Conservation (phyloP, 2,797 vertebrate species). For the Clarias laeviceps region DNA sequence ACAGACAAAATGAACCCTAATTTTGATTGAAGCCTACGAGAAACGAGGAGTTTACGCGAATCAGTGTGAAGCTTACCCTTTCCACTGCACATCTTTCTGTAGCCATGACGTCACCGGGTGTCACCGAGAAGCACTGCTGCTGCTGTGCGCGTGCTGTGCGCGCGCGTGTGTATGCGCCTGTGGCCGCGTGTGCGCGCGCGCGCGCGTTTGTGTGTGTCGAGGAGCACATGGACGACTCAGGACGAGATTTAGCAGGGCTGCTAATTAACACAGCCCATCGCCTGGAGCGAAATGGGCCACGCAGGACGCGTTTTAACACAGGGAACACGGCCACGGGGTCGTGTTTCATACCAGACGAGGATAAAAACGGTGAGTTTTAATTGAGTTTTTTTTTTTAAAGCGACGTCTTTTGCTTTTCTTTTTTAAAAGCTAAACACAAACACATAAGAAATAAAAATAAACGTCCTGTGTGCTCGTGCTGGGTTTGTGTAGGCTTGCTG, state of each 20-base stretch:
- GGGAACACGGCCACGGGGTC: not conserved
- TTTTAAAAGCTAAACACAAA: not conserved
- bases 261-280: constrained; percentile 37
- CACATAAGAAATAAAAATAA: not conserved
- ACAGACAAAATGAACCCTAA: not conserved
- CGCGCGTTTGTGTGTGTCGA: constrained; percentile 40
- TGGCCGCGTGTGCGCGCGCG: not conserved
- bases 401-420: not conserved
- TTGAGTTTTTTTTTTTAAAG: not conserved
- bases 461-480: not conserved
- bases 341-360: not conserved
- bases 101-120: too few species aligned
- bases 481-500: not conserved
- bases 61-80: not conserved
- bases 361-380: not conserved
- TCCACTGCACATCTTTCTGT: not conserved
- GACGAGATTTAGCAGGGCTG: constrained; percentile 53
- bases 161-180: not conserved
- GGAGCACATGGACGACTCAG: constrained; percentile 59
- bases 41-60: not conserved
- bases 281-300: not conserved
- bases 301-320: not conserved
- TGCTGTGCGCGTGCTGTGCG: not conserved
- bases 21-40: not conserved
- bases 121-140: not conserved